phyloP scores from a whole-genome alignment of 2,888 invertebrate genomes.

The Mythimna impura region DNA sequence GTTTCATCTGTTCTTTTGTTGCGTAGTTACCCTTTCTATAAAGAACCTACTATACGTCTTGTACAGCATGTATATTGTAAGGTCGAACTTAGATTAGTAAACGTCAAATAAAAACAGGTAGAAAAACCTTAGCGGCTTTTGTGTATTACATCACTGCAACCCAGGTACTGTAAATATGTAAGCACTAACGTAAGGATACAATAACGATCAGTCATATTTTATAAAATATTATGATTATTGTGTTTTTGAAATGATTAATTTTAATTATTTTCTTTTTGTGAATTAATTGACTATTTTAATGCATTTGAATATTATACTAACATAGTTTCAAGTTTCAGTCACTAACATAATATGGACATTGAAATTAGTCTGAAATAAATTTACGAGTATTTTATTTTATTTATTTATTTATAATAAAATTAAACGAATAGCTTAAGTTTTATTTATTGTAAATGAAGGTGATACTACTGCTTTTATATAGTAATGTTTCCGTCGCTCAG shows the following conservation, averaged over 20 bases:
- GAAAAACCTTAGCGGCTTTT: slow-evolving; percentile 62
- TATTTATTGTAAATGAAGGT: slow-evolving; percentile 42
- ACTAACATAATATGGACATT: too few relatives aligned
- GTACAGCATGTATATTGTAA: slow-evolving; percentile 61
- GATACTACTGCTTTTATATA: slow-evolving; percentile 46
- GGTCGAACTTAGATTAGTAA: slow-evolving; percentile 59
- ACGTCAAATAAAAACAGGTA: slow-evolving; percentile 52
- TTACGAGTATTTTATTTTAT: too few relatives aligned
- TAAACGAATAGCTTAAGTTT: slow-evolving; percentile 39
- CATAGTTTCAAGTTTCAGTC: too few relatives aligned
- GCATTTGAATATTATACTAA: too few relatives aligned
- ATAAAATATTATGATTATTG: neutral
- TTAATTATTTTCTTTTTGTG: too few relatives aligned
- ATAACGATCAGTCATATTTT: slow-evolving; percentile 27
- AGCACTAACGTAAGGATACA: slow-evolving; percentile 48
- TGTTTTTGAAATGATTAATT: too few relatives aligned
- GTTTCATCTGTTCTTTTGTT: slow-evolving; percentile 64
- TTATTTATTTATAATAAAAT: slow-evolving; percentile 27
- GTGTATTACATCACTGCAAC: slow-evolving; percentile 59
- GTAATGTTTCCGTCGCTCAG: slow-evolving; percentile 54
- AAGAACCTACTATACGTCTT: slow-evolving; percentile 58
- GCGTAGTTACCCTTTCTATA: slow-evolving; percentile 64
- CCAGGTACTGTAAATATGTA: slow-evolving; percentile 60
- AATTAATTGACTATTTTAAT: too few relatives aligned
- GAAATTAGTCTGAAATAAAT: too few relatives aligned